Evolutionary conservation across 2,797 vertebrate genomes (phyloP), one percentile per base, ranked within the genome.

Genomic region (Micropoecilia bifurca): DNA sequence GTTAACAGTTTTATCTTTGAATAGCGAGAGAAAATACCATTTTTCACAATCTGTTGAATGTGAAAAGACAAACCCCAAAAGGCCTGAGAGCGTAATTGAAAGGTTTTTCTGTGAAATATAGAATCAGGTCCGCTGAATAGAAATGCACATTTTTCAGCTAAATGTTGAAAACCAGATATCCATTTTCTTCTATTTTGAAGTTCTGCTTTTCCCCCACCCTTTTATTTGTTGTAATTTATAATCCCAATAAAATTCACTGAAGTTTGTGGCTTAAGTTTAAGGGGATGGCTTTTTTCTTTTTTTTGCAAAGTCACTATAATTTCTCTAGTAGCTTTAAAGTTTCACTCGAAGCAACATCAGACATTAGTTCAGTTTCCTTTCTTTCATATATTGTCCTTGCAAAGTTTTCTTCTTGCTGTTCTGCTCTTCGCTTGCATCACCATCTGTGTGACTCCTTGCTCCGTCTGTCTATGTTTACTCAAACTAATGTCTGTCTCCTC

Each of bases 391-490:
- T 68, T 75, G 39, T 47, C 61, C 71, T 80, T 33, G 14, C 80
- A 79, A 89, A 82, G 82, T 88, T 83, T 74, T 88, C 76, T 6
- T 87, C 73, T 73, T 80, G 81, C 77, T 77, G 53, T 76, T 78
- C 48, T 85, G 50, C 86, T 87, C 71, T 77, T 39, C 53, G 25
- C 83, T 83, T 72, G 82, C 73, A 55, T 53, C n/a, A 33, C 87
- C 90, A 85, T 90, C 85, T 93, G 90, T 89, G 79, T 73, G 45
- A 82, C 77, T 80, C 77, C 80, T 76, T 73, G 78, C 50, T 71
- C 66, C 53, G 63, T 75, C 75, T 79, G 75, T 76, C 22, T 69
- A 46, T 80, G 73, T 33, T 36, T 30, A 68, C 36, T 80, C 72
- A 72, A 20, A 41, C 76, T 74, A 73, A 88, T 79, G 73, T 81